Conservation (phyloP, 2,113 vertebrate species). For the Paratilapia polleni region DNA sequence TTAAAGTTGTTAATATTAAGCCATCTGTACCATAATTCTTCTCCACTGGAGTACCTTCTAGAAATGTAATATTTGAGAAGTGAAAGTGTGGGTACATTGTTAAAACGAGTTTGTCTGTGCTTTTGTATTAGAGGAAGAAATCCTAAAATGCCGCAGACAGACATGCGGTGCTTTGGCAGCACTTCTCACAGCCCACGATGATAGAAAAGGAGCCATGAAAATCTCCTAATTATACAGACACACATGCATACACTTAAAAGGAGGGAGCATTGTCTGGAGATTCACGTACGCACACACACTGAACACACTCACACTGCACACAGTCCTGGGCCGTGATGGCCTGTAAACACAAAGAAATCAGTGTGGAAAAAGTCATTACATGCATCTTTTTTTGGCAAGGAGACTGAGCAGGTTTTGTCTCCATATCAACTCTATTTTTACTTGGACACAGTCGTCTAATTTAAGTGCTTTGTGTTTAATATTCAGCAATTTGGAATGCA, state of each 20-base stretch:
- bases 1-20: not conserved
- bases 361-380: not conserved
- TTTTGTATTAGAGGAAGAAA: slow-evolving; percentile 4
- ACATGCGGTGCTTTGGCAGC: slow-evolving; percentile 45
- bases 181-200: slow-evolving; percentile 48
- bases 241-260: slow-evolving; percentile 32
- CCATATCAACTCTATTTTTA: not conserved
- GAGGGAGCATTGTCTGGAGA: slow-evolving; percentile 34
- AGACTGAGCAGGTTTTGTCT: not conserved
- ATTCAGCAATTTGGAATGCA: not conserved
- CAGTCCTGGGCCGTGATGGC: not conserved
- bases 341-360: slow-evolving; percentile 9
- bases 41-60: not conserved
- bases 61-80: not conserved
- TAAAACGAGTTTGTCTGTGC: slow-evolving; percentile 1
- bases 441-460: not conserved
- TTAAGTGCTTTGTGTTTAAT: not conserved
- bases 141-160: slow-evolving; percentile 42
- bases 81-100: not conserved
- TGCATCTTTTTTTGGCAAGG: not conserved
- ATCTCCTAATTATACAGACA: slow-evolving; percentile 61
- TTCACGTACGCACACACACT: slow-evolving; percentile 11
- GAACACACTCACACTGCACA: not conserved
- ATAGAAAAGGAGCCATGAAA: slow-evolving; percentile 56
- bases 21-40: not conserved